Conservation (phyloP, 2,888 invertebrate genomes). For the Ennomos fuscantarius region DNA sequence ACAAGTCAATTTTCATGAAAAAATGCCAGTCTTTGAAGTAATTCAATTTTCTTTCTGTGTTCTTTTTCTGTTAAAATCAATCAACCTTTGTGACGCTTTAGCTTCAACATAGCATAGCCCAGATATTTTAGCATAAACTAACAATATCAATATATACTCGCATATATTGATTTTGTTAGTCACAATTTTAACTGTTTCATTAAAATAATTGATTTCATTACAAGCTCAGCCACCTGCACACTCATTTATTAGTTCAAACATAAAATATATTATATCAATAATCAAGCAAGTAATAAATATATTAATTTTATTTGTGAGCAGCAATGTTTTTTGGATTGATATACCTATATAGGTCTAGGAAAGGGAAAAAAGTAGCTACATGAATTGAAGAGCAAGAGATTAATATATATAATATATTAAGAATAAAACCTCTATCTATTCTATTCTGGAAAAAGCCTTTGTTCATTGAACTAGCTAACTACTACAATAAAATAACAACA, state of each 20-base stretch:
- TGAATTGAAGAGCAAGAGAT: no score
- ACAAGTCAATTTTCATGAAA: background rate
- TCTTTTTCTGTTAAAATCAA: constrained; percentile 4
- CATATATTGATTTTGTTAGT: background rate
- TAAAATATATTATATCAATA: no score
- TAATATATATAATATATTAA: no score
- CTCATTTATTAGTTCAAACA: constrained; percentile 34
- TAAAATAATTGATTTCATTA: no score
- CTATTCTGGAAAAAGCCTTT: no score
- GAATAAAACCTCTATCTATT: no score
- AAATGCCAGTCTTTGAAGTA: background rate
- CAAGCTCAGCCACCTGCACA: constrained; percentile 25
- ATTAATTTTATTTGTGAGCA: constrained; percentile 10
- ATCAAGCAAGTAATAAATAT: constrained; percentile 33
- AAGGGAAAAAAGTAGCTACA: constrained; percentile 4
- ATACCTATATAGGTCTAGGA: no score
- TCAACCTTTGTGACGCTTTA: constrained; percentile 25
- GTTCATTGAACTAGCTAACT: no score
- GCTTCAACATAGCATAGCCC: constrained; percentile 11
- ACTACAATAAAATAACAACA: no score
- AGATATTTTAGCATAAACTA: no score
- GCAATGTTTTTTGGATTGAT: constrained; percentile 11
- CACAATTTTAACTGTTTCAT: constrained; percentile 26
- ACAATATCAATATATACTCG: no score
- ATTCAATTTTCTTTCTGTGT: no score